phyloP scores from a whole-genome alignment of 23 tunicate species.

The Corella eumyota region DNA sequence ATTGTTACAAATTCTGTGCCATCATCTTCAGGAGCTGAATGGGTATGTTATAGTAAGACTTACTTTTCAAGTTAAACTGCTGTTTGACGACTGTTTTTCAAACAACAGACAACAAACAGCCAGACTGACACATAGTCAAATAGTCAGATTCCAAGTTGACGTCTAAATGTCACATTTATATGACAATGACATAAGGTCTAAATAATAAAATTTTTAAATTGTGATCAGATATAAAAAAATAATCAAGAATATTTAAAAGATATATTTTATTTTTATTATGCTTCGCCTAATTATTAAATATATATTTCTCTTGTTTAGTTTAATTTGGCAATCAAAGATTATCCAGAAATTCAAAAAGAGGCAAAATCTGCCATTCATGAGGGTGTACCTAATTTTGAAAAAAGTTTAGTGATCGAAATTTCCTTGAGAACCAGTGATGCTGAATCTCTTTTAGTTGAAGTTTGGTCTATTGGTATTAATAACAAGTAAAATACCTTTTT shows the following conservation, averaged over 20 bases:
- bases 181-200: too few species aligned
- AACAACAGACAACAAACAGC: too few species aligned
- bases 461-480: slow-evolving; percentile 64
- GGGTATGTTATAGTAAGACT: slow-evolving; percentile 11
- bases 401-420: slow-evolving; percentile 54
- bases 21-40: slow-evolving; percentile 33
- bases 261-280: too few species aligned
- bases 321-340: slow-evolving; percentile 73
- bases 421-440: slow-evolving; percentile 78
- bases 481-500: slow-evolving; percentile 44
- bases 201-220: too few species aligned
- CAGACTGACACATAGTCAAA: too few species aligned
- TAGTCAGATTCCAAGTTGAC: too few species aligned
- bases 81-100: too few species aligned
- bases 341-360: slow-evolving; percentile 62
- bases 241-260: too few species aligned
- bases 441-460: slow-evolving; percentile 55
- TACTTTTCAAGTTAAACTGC: too few species aligned
- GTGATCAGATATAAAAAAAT: too few species aligned
- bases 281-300: too few species aligned
- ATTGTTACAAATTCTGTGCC: slow-evolving; percentile 39
- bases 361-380: slow-evolving; percentile 35
- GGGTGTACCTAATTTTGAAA: slow-evolving; percentile 28
- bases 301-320: slow-evolving; percentile 49
- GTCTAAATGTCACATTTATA: too few species aligned